Conservation (phyloP, 1,140 invertebrate genomes). For the Calliphora vicina region DNA sequence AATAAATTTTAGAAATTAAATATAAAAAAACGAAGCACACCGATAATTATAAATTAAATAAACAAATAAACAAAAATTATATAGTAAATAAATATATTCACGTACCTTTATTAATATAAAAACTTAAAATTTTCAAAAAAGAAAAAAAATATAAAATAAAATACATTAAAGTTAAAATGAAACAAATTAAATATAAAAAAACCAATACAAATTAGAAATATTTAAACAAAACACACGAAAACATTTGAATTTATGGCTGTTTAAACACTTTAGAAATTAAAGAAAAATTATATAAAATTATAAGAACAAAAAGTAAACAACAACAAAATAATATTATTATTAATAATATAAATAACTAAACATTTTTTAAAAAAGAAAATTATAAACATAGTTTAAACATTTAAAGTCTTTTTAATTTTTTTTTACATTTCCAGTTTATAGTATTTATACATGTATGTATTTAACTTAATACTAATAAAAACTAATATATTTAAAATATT, state of each 20-base stretch:
- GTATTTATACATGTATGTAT: background rate
- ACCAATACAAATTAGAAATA: background rate
- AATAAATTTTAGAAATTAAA: no score
- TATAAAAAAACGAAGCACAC: slow-evolving; percentile 7
- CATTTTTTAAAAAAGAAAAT: background rate
- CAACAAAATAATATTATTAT: background rate
- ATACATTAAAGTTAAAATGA: background rate
- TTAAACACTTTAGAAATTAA: slow-evolving; percentile 32
- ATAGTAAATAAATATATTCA: slow-evolving; percentile 23
- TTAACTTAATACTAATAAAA: background rate
- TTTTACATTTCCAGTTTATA: background rate
- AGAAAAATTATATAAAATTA: slow-evolving; percentile 22
- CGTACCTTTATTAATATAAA: slow-evolving; percentile 17
- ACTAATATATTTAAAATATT: no score
- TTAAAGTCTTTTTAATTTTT: background rate
- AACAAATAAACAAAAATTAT: background rate
- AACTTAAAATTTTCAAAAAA: background rate
- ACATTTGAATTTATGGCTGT: slow-evolving; percentile 38
- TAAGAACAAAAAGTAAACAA: background rate
- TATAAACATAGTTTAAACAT: background rate
- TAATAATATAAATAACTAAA: background rate
- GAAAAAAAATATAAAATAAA: background rate
- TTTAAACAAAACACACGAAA: background rate
- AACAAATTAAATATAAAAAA: background rate
- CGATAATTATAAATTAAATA: slow-evolving; percentile 19